phyloP scores from a whole-genome alignment of 1,140 invertebrate species.

The Drosophila pruinosa region DNA sequence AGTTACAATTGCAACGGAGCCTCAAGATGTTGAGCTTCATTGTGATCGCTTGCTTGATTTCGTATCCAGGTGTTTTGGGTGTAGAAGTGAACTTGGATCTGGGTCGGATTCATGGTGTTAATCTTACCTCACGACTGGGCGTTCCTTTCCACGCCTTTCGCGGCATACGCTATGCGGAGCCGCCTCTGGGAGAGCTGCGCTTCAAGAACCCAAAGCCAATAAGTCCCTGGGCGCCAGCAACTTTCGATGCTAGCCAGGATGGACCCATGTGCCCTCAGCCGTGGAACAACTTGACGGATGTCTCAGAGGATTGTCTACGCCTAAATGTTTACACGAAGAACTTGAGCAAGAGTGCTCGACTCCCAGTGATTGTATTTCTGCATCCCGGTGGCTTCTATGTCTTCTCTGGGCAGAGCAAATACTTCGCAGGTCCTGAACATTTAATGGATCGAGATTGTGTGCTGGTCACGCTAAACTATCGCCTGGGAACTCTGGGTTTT shows the following conservation, averaged over 20 bases:
- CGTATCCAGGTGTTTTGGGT: neutral
- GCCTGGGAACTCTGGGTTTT: constrained; percentile 86
- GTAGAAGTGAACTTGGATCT: constrained; percentile 56
- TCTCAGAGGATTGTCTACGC: constrained; percentile 90
- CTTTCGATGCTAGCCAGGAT: constrained; percentile 84
- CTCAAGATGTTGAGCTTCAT: constrained; percentile 4
- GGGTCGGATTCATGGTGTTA: constrained; percentile 60
- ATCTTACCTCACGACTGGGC: constrained; percentile 70
- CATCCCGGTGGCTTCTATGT: constrained; percentile 86
- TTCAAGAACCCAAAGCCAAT: constrained; percentile 83
- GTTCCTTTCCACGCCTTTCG: constrained; percentile 86
- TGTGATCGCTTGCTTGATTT: neutral
- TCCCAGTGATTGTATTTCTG: constrained; percentile 86
- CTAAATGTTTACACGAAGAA: constrained; percentile 91
- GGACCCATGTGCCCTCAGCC: constrained; percentile 84
- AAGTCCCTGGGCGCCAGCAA: constrained; percentile 83
- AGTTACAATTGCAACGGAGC: neutral
- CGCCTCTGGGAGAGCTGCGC: constrained; percentile 75
- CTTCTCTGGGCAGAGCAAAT: constrained; percentile 83
- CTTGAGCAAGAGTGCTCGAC: constrained; percentile 61
- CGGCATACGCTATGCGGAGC: constrained; percentile 87
- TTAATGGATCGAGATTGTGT: constrained; percentile 85
- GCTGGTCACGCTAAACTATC: constrained; percentile 87
- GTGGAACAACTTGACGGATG: constrained; percentile 58
- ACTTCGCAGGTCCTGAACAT: constrained; percentile 82